Evolutionary conservation across 2,113 vertebrate genomes (phyloP), one percentile per base, ranked within the genome.

Genomic region (Brachyhypopomus gauderio): DNA sequence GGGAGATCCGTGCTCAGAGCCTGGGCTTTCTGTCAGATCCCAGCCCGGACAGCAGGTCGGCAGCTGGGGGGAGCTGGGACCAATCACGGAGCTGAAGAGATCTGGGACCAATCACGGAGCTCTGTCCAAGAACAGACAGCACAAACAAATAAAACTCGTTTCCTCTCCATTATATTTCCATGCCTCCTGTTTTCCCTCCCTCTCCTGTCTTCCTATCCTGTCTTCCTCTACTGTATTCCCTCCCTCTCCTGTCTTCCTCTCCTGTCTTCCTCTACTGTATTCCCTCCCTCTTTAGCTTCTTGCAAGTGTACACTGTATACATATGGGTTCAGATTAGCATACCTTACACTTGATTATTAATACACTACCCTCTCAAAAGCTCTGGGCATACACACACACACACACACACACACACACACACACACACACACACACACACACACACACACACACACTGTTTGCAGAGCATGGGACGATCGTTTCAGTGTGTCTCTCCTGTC

Each of bases 1-100:
- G 1, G 30, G 81, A 80, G 74, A 86, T n/a, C 77, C 74, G 82
- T 75, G 83, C 79, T 69, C 75, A 87, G 89, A 79, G 45, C 71
- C 75, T 71, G 67, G 30, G 30, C 34, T 3, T 83, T 81, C 86
- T 88, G 88, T 86, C 80, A 84, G 85, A 85, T 88, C 85, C 83
- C 79, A 82, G 85, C 84, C 78, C 82, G 77, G 88, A 60, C n/a
- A 41, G 70, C 45, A 52, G 45, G 45, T 7, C 45, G 2, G 12
- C 5, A 52, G 5, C 45, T 52, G 45, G 45, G 12, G 12, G 1
- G 9, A 45, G 41, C 41, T 45, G 41, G 45, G 45, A 52, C 45
- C 9, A 14, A 52, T 52, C 45, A 14, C 12, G 9, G 52, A 72
- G 77, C 12, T 38, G n/a, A n/a, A n/a, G n/a, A n/a, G n/a, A n/a